Evolutionary conservation across 2,888 invertebrate species (phyloP), one percentile per base, ranked within the genome.

Genomic region (Pediacus dermestoides): DNA sequence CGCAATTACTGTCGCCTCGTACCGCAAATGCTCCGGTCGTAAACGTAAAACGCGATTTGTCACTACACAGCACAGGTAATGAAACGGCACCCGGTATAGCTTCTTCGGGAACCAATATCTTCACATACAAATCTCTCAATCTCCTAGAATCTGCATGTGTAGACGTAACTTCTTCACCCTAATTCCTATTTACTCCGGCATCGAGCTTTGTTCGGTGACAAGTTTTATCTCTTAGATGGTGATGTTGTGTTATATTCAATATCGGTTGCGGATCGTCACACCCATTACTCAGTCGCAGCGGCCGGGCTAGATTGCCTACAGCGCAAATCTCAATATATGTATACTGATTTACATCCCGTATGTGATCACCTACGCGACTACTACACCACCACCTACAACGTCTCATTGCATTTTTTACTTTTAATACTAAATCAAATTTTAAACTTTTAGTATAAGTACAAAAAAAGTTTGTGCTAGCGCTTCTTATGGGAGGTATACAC

Each of bases 161-260:
- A 55, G 50, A 55, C 58, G 50, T 55, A 57, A 59, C 54, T 59
- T 60, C 57, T 61, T 58, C 57, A 52, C 46, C 51, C 59, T 62
- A 61, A 61, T 61, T 58, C 62, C 54, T 54, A 55, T 61, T 61
- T 61, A 54, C 57, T 48, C 41, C 54, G 45, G 52, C 45, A 46
- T 34, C 45, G 52, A 53, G 61, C 60, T 62, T 61, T 55, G 50
- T 46, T 52, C 58, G 50, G 43, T 57, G 61, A 60, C 60, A 61
- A 61, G 53, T 61, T 58, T 58, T 58, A 61, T 61, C 60, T 60
- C 55, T 60, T 54, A 48, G 28, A 57, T 52, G 53, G 51, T 53
- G 52, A 57, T 59, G 57, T 53, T 57, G 52, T 57, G 53, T 58
- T 61, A 57, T 60, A 63, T 63, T 63, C 60, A 62, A 63, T 61